A percentile compares a stretch with the other conserved stretches of the same genome.
Conservation (phyloP, 2,888 invertebrate genomes). For the Lasioglossum zephyrum region DNA sequence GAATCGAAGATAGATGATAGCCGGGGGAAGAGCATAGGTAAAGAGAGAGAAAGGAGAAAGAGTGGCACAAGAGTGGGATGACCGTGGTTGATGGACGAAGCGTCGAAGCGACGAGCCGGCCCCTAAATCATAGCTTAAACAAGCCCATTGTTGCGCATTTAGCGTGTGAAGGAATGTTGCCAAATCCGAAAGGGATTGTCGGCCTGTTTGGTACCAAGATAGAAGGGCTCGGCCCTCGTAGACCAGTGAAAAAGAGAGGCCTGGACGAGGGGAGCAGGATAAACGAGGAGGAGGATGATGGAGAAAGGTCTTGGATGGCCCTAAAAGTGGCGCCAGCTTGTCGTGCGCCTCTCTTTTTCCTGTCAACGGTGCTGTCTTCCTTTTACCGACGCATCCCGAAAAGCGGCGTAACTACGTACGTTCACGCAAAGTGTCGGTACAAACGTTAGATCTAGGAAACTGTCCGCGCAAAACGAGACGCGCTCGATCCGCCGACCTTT, state of each 20-base stretch:
- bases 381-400: conserved; percentile 19
- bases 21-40: conserved; percentile 2
- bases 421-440: conserved; percentile 28
- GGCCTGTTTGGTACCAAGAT: conserved; percentile 50
- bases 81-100: conserved; percentile 64
- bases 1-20: conserved; percentile 76
- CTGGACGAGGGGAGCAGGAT: conserved; percentile 54
- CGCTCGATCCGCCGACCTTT: conserved; percentile 62
- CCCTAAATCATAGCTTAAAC: conserved; percentile 82
- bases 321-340: conserved; percentile 81
- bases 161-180: conserved; percentile 83
- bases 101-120: conserved; percentile 71
- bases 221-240: conserved; percentile 44
- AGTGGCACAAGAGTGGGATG: conserved; percentile 59
- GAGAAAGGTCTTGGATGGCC: conserved; percentile 64
- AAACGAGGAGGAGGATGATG: conserved; percentile 47
- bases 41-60: not conserved
- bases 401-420: not conserved
- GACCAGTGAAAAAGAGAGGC: conserved; percentile 48
- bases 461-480: conserved; percentile 62
- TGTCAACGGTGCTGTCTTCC: conserved; percentile 53
- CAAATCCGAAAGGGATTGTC: conserved; percentile 76
- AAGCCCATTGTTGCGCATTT: conserved; percentile 83
- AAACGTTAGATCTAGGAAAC: conserved; percentile 14
- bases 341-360: conserved; percentile 68